phyloP scores from a whole-genome alignment of 2,888 invertebrate genomes.

The Herminia tarsipennalis region DNA sequence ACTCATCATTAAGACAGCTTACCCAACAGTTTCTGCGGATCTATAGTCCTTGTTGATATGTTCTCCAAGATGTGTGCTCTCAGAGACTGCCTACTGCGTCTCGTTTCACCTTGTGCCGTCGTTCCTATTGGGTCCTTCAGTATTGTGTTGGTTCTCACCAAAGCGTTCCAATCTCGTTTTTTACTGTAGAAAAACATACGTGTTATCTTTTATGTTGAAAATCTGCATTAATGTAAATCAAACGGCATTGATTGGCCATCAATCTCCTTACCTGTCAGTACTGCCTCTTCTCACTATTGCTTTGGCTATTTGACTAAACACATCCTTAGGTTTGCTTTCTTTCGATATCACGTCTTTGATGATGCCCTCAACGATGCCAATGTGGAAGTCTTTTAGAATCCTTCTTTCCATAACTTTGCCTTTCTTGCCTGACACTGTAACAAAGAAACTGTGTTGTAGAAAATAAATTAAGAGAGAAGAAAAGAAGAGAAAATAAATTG shows the following conservation, averaged over 20 bases:
- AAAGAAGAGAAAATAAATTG: neutral
- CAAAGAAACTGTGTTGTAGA: too few relatives aligned
- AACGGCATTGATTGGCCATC: too few relatives aligned
- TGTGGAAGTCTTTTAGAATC: slow-evolving; percentile 95
- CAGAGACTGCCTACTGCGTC: slow-evolving; percentile 89
- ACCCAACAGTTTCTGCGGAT: slow-evolving; percentile 91
- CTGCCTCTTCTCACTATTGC: slow-evolving; percentile 89
- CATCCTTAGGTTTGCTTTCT: slow-evolving; percentile 90
- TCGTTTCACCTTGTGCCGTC: slow-evolving; percentile 87
- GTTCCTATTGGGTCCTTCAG: slow-evolving; percentile 92
- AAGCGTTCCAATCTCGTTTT: slow-evolving; percentile 94
- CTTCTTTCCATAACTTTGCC: slow-evolving; percentile 95
- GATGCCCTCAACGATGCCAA: slow-evolving; percentile 94
- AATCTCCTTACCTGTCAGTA: slow-evolving; percentile 57
- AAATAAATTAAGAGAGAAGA: too few relatives aligned
- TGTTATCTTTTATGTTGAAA: neutral
- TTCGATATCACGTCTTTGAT: slow-evolving; percentile 89
- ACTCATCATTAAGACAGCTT: too few relatives aligned
- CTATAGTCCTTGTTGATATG: slow-evolving; percentile 88
- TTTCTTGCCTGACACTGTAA: slow-evolving; percentile 92
- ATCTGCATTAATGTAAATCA: too few relatives aligned
- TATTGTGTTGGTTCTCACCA: slow-evolving; percentile 90
- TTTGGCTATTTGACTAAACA: slow-evolving; percentile 93
- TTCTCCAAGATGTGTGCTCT: slow-evolving; percentile 89
- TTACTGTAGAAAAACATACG: slow-evolving; percentile 58